Evolutionary conservation across 2,888 invertebrate species (phyloP).

Genomic region (Drosophila setosimentum): DNA sequence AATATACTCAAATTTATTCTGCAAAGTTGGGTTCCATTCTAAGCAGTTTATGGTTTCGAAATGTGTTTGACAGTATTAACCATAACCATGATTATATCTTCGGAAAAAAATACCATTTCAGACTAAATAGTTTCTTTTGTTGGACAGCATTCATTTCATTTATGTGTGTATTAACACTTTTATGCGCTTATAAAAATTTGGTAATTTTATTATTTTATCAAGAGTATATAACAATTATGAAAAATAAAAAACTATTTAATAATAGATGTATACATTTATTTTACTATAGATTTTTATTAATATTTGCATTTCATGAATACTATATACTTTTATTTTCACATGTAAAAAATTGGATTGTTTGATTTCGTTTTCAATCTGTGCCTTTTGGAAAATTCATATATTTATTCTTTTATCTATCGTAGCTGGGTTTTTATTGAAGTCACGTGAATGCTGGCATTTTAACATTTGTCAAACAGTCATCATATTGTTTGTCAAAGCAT

Average conservation of each 20-base stretch:
- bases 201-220: neutral
- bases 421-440: constrained; percentile 15
- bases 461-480: constrained; percentile 51
- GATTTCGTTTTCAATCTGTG: neutral
- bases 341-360: neutral
- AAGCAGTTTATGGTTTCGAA: constrained; percentile 11
- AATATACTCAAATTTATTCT: constrained; percentile 50
- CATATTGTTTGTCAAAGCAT: constrained; percentile 43
- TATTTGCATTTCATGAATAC: constrained; percentile 6
- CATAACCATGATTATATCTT: neutral
- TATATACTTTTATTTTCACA: constrained; percentile 35
- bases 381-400: neutral
- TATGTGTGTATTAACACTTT: neutral
- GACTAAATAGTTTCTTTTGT: neutral
- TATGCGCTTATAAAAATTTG: too few species aligned
- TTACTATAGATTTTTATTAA: neutral
- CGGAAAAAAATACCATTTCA: neutral
- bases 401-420: neutral
- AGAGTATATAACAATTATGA: neutral
- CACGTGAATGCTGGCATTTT: constrained; percentile 20
- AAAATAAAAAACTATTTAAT: neutral
- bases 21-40: constrained; percentile 23
- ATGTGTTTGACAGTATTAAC: constrained; percentile 5
- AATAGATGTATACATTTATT: neutral
- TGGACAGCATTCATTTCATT: neutral